Conservation (phyloP, 2,113 vertebrate genomes). For the Lutjanus erythropterus region DNA sequence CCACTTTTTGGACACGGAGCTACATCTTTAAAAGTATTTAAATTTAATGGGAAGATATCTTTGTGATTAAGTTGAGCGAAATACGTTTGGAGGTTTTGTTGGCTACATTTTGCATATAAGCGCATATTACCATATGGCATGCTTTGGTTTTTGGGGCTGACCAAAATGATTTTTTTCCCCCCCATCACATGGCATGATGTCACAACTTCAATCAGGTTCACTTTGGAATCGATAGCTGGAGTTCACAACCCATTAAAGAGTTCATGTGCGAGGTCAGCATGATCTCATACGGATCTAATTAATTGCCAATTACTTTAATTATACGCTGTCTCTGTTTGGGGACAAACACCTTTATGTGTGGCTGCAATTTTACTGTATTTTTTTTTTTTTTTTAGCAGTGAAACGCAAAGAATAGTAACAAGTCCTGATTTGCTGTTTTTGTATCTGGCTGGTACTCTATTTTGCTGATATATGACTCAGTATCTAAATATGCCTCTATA, state of each 20-base stretch:
- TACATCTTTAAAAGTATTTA: not conserved
- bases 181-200: constrained; percentile 45
- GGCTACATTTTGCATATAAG: not conserved
- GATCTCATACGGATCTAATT: constrained; percentile 77
- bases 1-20: not conserved
- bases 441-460: constrained; percentile 3
- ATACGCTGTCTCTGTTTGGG: constrained; percentile 19
- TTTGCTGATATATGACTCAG: constrained; percentile 50
- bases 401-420: not conserved
- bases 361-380: not conserved
- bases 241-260: constrained; percentile 80
- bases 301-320: constrained; percentile 79
- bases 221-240: constrained; percentile 73
- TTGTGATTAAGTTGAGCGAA: not conserved
- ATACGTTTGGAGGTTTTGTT: not conserved
- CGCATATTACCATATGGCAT: not conserved
- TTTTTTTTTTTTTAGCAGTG: not conserved
- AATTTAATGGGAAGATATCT: not conserved
- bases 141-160: constrained; percentile 4
- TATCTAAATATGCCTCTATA: constrained; percentile 60
- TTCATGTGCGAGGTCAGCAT: constrained; percentile 79
- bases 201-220: constrained; percentile 67
- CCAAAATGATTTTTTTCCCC: not conserved
- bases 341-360: constrained; percentile 25
- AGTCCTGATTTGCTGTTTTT: constrained; percentile 9